Evolutionary conservation across 30 jellyfish, hydroid and myxozoan species (phyloP).

Genomic region (Clytia hemisphaerica): DNA sequence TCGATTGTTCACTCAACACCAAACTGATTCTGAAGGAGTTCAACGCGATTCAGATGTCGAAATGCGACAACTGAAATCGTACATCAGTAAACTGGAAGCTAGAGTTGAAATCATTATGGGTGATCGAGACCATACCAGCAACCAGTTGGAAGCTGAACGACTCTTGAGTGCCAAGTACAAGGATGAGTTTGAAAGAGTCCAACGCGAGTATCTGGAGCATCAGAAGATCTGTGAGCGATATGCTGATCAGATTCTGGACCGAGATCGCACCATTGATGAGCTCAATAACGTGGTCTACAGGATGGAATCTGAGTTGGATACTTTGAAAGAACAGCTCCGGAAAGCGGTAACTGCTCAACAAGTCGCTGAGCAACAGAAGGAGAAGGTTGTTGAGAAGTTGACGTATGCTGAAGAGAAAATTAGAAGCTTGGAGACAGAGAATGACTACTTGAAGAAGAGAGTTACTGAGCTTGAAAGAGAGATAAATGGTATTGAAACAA

Average conservation of each 20-base stretch:
- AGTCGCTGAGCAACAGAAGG: slow-evolving; percentile 75
- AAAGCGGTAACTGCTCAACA: slow-evolving; percentile 84
- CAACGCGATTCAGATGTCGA: slow-evolving; percentile 94
- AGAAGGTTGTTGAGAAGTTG: slow-evolving; percentile 67
- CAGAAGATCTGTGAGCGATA: slow-evolving; percentile 97
- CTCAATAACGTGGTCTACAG: slow-evolving; percentile 72
- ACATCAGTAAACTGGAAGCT: slow-evolving; percentile 68
- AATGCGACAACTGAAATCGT: slow-evolving; percentile 48
- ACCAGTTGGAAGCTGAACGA: slow-evolving; percentile 93
- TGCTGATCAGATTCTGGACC: slow-evolving; percentile 79
- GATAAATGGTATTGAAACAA: slow-evolving; percentile 36
- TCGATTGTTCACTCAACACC: slow-evolving; percentile 33
- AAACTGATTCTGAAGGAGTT: slow-evolving; percentile 64
- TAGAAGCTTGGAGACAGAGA: slow-evolving; percentile 57
- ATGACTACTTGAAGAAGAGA: slow-evolving; percentile 55
- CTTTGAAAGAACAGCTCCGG: slow-evolving; percentile 64
- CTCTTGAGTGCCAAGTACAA: slow-evolving; percentile 65
- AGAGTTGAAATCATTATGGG: slow-evolving; percentile 70
- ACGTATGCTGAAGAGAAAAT: slow-evolving; percentile 50
- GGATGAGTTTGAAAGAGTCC: slow-evolving; percentile 93
- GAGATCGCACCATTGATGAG: slow-evolving; percentile 82
- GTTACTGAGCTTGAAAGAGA: slow-evolving; percentile 64
- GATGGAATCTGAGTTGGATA: slow-evolving; percentile 74
- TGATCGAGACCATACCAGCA: slow-evolving; percentile 87
- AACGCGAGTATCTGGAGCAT: slow-evolving; percentile 93